phyloP scores from a whole-genome alignment of 2,888 invertebrate genomes.

The Drosophila testacea region DNA sequence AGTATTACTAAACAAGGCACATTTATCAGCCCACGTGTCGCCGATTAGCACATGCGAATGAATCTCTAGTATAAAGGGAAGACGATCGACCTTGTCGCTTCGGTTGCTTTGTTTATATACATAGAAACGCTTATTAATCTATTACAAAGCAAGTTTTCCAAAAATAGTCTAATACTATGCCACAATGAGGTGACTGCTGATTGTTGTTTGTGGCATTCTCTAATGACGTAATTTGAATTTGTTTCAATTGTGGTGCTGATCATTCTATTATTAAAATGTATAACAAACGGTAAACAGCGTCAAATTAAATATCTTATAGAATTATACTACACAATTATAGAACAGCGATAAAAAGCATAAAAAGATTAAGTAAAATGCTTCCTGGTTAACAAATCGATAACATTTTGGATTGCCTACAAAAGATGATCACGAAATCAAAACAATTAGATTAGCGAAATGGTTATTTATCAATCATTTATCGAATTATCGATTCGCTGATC shows the following conservation, averaged over 20 bases:
- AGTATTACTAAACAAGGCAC: conserved; percentile 9
- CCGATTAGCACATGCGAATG: conserved; percentile 58
- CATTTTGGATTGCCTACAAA: no score
- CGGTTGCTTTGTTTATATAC: conserved; percentile 32
- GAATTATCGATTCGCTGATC: neutral
- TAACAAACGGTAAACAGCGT: neutral
- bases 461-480: conserved; percentile 8
- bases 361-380: neutral
- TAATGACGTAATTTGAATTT: conserved; percentile 29
- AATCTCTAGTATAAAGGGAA: conserved; percentile 4
- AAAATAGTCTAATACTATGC: conserved; percentile 17
- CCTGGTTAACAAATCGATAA: conserved; percentile 2
- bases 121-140: conserved; percentile 35
- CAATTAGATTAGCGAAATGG: neutral
- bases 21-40: conserved; percentile 69
- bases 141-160: conserved; percentile 47
- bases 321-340: neutral
- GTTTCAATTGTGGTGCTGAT: neutral
- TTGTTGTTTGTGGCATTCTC: conserved; percentile 5
- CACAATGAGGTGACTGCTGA: neutral
- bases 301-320: neutral
- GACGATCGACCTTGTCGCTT: conserved; percentile 44
- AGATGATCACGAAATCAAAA: neutral
- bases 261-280: neutral
- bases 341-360: no score